Evolutionary conservation across 2,888 invertebrate species (phyloP).

Genomic region (Callimorpha dominula): DNA sequence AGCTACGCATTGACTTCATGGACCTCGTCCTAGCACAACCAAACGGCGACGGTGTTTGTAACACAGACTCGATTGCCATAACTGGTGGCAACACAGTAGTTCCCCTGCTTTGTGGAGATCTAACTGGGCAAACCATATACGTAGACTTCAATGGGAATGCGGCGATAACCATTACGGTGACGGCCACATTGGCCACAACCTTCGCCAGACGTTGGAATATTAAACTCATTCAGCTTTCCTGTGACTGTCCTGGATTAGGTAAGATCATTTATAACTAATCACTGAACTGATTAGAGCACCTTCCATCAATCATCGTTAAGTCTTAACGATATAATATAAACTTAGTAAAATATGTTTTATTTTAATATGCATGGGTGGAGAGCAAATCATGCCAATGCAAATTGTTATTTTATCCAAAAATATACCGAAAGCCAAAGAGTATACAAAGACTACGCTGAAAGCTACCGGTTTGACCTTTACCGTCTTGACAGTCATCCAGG

Average conservation of each 20-base stretch:
- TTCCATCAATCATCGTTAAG: too few species aligned
- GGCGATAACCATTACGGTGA: constrained; percentile 89
- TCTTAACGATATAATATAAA: too few species aligned
- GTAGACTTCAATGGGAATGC: constrained; percentile 90
- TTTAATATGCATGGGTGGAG: too few species aligned
- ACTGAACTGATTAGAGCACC: too few species aligned
- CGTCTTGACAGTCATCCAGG: too few species aligned
- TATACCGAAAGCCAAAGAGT: too few species aligned
- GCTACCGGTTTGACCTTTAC: too few species aligned
- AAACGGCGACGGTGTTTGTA: constrained; percentile 90
- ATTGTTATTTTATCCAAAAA: too few species aligned
- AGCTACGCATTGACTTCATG: constrained; percentile 93
- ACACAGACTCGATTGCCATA: constrained; percentile 90
- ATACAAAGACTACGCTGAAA: too few species aligned
- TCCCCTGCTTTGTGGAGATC: constrained; percentile 92
- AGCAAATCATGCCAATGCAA: too few species aligned
- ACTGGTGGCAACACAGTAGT: constrained; percentile 90
- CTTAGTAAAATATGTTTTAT: too few species aligned
- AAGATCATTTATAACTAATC: constrained; percentile 34
- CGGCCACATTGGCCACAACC: constrained; percentile 87
- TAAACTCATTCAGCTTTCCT: constrained; percentile 90
- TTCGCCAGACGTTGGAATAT: constrained; percentile 92
- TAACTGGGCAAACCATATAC: constrained; percentile 92
- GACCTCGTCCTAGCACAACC: constrained; percentile 91
- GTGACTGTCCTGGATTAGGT: constrained; percentile 90